These are phyloP conservation scores for Poicephalus meyeri DNA, from an alignment of 2,113 vertebrate genomes.

Conservation along the genomic window DNA sequence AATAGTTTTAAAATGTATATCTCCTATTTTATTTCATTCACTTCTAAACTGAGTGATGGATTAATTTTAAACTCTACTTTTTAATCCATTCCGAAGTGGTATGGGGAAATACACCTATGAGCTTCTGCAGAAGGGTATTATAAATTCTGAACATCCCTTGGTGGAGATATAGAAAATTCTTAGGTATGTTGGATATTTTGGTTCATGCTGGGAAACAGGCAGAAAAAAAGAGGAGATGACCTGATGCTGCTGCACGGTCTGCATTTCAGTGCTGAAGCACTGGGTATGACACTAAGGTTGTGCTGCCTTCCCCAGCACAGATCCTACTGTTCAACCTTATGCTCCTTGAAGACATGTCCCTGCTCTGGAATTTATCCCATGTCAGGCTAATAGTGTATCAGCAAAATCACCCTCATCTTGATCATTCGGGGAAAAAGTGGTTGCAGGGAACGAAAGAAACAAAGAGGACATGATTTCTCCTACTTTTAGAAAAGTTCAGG, in stretches of 20 bases:
- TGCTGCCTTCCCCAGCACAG: background rate
- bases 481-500: background rate
- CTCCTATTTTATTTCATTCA: background rate
- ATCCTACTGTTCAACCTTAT: background rate
- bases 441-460: background rate
- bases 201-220: background rate
- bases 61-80: background rate
- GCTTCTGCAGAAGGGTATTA: background rate
- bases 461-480: background rate
- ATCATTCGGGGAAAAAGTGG: background rate
- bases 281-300: rapidly evolving
- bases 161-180: background rate
- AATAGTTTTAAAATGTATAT: background rate
- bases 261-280: background rate
- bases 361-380: background rate
- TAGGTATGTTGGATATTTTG: background rate
- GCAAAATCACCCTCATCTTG: background rate
- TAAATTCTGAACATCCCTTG: background rate
- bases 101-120: background rate
- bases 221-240: background rate
- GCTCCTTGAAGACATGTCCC: background rate
- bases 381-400: background rate
- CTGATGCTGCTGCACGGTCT: background rate
- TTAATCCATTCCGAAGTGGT: background rate
- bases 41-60: background rate